Evolutionary conservation across 2,113 vertebrate genomes (phyloP).

Genomic region (Chroicocephalus ridibundus): DNA sequence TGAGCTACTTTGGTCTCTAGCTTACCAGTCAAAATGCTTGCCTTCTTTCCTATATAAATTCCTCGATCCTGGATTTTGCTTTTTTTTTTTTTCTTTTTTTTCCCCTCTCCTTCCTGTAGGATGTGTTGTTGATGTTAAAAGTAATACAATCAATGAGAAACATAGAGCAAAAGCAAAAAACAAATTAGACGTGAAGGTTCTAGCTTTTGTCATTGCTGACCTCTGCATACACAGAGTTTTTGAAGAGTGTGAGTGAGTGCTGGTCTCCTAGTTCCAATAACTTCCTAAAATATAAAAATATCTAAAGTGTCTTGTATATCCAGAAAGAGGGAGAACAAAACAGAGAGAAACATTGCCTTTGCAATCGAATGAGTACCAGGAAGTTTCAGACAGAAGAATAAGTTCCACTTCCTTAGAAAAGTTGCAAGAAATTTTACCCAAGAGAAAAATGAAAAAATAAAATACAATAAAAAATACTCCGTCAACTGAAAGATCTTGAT

Average conservation of each 20-base stretch:
- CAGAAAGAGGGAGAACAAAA: not conserved
- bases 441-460: not conserved
- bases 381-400: not conserved
- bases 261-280: not conserved
- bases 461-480: no score
- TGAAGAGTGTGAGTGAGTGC: no score
- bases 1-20: not conserved
- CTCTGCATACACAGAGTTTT: not conserved
- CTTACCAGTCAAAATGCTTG: not conserved
- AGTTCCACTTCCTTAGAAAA: not conserved
- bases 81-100: no score
- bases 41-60: not conserved
- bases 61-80: not conserved
- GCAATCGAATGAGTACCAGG: not conserved
- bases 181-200: not conserved
- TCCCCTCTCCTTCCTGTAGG: not conserved
- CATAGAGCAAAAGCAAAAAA: accelerated
- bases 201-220: not conserved
- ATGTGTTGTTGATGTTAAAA: not conserved
- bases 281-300: not conserved
- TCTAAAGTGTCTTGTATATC: not conserved
- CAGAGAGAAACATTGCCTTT: not conserved
- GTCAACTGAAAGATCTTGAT: not conserved
- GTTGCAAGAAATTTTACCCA: not conserved
- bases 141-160: not conserved